Evolutionary conservation across 1,140 invertebrate genomes (phyloP).

Genomic region (Drosophila sturtevanti): DNA sequence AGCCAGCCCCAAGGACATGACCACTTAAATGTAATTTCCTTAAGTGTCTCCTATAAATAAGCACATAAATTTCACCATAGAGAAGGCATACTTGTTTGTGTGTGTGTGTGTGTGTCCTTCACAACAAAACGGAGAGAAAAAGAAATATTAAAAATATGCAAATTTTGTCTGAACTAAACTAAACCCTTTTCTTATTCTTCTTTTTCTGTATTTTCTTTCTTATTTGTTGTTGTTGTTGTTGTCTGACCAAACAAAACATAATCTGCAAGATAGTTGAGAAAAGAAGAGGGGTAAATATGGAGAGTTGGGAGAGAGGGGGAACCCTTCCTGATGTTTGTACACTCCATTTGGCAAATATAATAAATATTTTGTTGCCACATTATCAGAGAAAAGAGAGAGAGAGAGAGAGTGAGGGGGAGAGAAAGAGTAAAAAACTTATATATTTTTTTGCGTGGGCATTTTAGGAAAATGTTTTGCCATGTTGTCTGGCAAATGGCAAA

Average conservation of each 20-base stretch:
- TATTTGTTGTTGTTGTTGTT: neutral
- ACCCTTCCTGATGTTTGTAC: slow-evolving; percentile 23
- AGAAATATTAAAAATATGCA: slow-evolving; percentile 80
- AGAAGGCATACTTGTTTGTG: slow-evolving; percentile 29
- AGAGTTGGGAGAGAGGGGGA: neutral
- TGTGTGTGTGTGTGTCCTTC: neutral
- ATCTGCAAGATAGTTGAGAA: slow-evolving; percentile 24
- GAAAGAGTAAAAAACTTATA: neutral
- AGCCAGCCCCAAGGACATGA: slow-evolving; percentile 9
- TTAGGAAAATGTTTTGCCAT: slow-evolving; percentile 24
- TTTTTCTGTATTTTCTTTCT: neutral
- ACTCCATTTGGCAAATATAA: slow-evolving; percentile 77
- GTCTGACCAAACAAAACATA: slow-evolving; percentile 36
- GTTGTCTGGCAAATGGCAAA: slow-evolving; percentile 60
- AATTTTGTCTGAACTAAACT: slow-evolving; percentile 64
- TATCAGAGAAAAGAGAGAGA: neutral
- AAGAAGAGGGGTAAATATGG: slow-evolving; percentile 23
- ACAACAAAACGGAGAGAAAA: slow-evolving; percentile 21
- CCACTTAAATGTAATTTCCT: slow-evolving; percentile 71
- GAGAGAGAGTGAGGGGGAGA: too few species aligned
- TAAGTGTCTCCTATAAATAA: slow-evolving; percentile 67
- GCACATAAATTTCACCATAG: slow-evolving; percentile 61
- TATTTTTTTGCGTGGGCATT: slow-evolving; percentile 47
- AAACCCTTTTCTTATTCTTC: slow-evolving; percentile 67
- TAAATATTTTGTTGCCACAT: slow-evolving; percentile 61